Percentiles rank a stretch among this genome's conserved stretches.
Conservation (phyloP, 35 echinoderm and acorn worm genomes). For the Heliocidaris tuberculata region DNA sequence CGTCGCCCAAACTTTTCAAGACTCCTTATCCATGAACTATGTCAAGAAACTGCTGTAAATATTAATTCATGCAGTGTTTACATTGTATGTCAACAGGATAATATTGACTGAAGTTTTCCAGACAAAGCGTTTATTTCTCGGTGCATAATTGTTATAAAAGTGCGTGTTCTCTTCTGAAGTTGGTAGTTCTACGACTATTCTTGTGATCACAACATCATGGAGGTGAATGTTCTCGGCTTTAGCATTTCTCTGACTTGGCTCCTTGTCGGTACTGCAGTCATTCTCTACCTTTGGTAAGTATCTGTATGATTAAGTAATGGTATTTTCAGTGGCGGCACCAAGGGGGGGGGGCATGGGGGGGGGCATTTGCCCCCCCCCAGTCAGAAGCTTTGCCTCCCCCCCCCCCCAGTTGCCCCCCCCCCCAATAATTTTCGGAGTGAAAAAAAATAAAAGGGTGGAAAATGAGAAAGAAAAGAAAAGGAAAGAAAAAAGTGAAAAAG, state of each 20-base stretch:
- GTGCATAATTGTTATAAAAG: no score
- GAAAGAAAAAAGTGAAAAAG: no score
- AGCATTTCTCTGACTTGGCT: background rate
- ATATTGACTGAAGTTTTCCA: background rate
- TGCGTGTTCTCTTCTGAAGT: background rate
- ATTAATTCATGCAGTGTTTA: background rate
- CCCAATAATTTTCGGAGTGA: no score
- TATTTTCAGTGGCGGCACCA: no score
- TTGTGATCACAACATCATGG: background rate
- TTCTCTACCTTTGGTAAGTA: background rate
- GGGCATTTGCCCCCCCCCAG: no score
- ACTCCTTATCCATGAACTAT: no score
- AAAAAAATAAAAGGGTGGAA: no score
- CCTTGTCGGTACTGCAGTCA: background rate
- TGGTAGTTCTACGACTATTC: background rate
- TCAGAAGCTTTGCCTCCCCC: no score
- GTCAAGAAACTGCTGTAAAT: background rate
- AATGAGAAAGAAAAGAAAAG: no score
- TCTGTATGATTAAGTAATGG: background rate
- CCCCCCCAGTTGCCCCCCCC: no score
- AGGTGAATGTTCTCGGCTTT: background rate
- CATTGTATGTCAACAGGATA: background rate
- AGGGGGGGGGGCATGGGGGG: no score
- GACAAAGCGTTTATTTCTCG: background rate
- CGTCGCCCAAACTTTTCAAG: background rate